Base-by-base conservation (phyloP, 2,888 invertebrate genomes). In the Unio delphinus region DNA sequence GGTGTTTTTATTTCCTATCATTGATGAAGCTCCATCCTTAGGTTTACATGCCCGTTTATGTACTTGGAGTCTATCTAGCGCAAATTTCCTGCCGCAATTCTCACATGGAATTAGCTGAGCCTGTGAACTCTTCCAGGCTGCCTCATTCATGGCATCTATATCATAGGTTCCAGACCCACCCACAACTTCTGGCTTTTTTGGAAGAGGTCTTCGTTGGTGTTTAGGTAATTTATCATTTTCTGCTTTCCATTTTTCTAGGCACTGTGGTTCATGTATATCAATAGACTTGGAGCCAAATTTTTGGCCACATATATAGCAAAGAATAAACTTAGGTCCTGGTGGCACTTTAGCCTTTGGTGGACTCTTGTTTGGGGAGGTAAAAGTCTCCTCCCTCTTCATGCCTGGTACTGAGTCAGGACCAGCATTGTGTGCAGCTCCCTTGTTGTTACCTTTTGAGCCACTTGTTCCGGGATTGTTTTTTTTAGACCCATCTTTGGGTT, bases 241-340 rank as follows among this genome's bases (percentile, higher is more conserved):
- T 4, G 87, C 81, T 60, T 92, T 91, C 92, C 93, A 93, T 82
- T 93, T 93, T 76, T 92, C 92, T 68, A 93, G 86, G 82, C 94
- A 94, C 82, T 93, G 93, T 3, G 93, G 93, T 83, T 94, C 93
- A 87, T 94, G 94, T 73, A 93, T 93, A 68, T 90, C 90, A 56
- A 94, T 92, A 61, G 93, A 93, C 79, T 92, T 91, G 1, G 92
- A 91, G 54, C 93, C 93, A 82, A 93, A 94, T 83, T 92, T 92
- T 62, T 93, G 90, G 1, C 93, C 93, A 83, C 94, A 94, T 78
- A 93, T 92, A 86, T 92, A 92, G 84, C 94, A 94, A 69, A 90
- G 86, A n/a, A 90, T 89, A 65, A 89, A 89, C 28, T 84, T 86
- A 6, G 90, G 87, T 5, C 72, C 76, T n/a, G 70, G 68, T 45